Evolutionary conservation across 2,888 invertebrate species (phyloP).

Genomic region (Gortyna flavago): DNA sequence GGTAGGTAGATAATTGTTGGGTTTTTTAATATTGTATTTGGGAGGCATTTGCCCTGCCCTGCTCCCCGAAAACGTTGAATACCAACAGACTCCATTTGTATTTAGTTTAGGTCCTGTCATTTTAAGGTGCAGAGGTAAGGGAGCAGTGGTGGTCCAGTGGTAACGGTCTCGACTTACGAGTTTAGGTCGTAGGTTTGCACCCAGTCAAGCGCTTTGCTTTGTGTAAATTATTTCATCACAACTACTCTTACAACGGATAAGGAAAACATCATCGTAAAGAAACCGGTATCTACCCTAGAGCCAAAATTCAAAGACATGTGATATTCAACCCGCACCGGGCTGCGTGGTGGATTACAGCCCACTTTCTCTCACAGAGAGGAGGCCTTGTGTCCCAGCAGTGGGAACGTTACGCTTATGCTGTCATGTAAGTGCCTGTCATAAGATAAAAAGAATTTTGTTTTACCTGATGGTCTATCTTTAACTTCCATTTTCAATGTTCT

Average conservation of each 20-base stretch:
- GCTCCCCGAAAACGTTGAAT: neutral
- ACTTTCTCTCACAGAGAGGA: neutral
- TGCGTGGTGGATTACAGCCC: neutral
- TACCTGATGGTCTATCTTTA: conserved; percentile 20
- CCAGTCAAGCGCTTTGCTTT: neutral
- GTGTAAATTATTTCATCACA: neutral
- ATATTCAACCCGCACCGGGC: neutral
- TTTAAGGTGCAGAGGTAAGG: too few species aligned
- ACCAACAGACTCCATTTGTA: neutral
- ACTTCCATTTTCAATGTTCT: conserved; percentile 21
- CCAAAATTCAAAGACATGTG: neutral
- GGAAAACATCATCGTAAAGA: neutral
- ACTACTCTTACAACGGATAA: neutral
- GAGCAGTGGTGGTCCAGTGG: too few species aligned
- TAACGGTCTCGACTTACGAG: too few species aligned
- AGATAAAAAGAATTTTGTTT: neutral
- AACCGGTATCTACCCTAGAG: neutral
- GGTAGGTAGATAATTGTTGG: neutral
- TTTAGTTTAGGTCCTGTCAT: neutral
- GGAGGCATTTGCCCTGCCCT: neutral
- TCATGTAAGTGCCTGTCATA: neutral
- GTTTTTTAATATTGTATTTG: neutral
- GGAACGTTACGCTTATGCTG: too few species aligned
- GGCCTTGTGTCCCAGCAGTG: neutral
- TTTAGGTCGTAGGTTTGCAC: too few species aligned